Percentiles rank a stretch among this genome's conserved stretches.
Evolutionary conservation across 1,140 invertebrate genomes (phyloP).

Genomic region (Ridgeia piscesae): DNA sequence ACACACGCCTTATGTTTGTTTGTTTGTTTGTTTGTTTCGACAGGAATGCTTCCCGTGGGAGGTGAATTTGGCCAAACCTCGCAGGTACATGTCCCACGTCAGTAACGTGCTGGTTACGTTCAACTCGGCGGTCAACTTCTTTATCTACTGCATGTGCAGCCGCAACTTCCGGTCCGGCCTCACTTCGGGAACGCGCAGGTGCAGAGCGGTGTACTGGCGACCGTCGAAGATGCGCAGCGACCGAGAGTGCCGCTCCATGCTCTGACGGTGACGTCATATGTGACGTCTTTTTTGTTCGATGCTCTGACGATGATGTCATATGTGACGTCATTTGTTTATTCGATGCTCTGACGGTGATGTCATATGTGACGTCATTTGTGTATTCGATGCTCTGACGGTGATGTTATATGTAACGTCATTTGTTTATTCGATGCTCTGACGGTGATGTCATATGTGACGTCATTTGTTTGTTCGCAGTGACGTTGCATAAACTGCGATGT

Average conservation of each 20-base stretch:
- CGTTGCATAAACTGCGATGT: neutral
- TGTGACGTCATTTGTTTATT: neutral
- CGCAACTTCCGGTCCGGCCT: constrained; percentile 26
- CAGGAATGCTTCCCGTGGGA: constrained; percentile 14
- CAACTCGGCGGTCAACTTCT: constrained; percentile 30
- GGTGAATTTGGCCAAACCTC: neutral
- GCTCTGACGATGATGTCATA: neutral
- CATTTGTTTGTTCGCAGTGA: too few relatives aligned
- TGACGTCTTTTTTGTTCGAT: neutral
- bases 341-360: neutral
- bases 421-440: neutral
- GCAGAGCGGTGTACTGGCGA: neutral
- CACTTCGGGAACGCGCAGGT: constrained; percentile 9
- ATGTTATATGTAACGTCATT: neutral
- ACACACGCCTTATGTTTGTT: neutral
- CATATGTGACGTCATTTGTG: neutral
- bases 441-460: neutral
- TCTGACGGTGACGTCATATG: neutral
- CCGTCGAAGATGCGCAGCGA: neutral
- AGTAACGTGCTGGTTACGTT: constrained; percentile 29
- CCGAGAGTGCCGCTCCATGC: neutral
- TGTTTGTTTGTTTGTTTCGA: neutral
- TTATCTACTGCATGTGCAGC: constrained; percentile 30
- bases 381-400: neutral
- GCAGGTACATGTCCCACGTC: constrained; percentile 17